These are phyloP conservation scores for Coranthus polyacanthus DNA, from an alignment of 2,797 vertebrate genomes.

Conservation along the genomic window DNA sequence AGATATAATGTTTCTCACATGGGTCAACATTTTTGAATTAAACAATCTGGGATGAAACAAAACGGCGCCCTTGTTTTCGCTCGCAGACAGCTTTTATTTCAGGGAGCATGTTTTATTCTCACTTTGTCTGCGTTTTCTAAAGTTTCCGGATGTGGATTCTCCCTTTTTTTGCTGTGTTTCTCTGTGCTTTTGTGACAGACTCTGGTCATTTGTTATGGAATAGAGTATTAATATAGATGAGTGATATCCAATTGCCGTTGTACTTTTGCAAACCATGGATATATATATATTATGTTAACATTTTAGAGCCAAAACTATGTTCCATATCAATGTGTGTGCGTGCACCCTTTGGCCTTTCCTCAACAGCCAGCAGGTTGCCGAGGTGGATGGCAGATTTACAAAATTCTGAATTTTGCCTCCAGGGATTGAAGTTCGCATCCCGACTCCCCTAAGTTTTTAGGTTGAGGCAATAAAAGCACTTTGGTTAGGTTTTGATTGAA, in stretches of 20 bases:
- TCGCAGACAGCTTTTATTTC: constrained; percentile 56
- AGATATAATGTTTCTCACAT: constrained; percentile 83
- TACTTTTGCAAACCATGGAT: too few species aligned
- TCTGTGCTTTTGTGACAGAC: constrained; percentile 33
- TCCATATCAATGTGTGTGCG: too few species aligned
- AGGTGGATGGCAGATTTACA: too few species aligned
- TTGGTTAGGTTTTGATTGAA: too few species aligned
- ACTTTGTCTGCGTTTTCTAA: constrained; percentile 10
- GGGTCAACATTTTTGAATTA: constrained; percentile 82
- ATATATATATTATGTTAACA: too few species aligned
- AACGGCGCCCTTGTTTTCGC: constrained; percentile 68
- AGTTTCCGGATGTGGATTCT: constrained; percentile 10
- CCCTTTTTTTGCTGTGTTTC: constrained; percentile 19
- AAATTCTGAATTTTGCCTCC: too few species aligned
- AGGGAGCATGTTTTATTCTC: constrained; percentile 18
- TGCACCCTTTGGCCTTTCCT: too few species aligned
- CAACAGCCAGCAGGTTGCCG: too few species aligned
- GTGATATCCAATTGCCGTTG: constrained; percentile 1
- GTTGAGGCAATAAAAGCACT: too few species aligned
- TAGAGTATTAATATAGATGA: constrained; percentile 65
- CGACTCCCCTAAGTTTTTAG: too few species aligned
- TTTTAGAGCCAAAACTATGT: too few species aligned
- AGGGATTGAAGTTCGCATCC: too few species aligned
- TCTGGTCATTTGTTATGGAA: constrained; percentile 42
- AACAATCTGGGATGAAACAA: constrained; percentile 78